phyloP scores from a whole-genome alignment of 2,113 vertebrate genomes.

The Siniperca chuatsi region DNA sequence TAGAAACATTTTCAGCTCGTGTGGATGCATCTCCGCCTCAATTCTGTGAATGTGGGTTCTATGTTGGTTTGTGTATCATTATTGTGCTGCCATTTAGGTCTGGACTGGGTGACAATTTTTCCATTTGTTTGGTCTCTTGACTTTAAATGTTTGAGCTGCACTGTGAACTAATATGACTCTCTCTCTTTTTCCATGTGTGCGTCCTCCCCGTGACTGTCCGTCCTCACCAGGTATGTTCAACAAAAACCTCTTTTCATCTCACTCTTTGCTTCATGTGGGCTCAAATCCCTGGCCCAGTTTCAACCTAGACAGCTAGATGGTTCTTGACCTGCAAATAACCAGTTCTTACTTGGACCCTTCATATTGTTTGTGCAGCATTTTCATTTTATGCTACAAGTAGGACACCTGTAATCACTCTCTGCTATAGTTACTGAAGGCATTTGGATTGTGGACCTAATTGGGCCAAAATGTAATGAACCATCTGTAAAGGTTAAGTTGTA shows the following conservation, averaged over 20 bases:
- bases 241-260: neutral
- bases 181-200: neutral
- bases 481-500: neutral
- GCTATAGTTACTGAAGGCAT: neutral
- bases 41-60: too few relatives aligned
- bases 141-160: neutral
- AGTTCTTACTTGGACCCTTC: neutral
- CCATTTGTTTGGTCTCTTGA: too few relatives aligned
- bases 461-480: neutral
- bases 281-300: too few relatives aligned
- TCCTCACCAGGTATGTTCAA: conserved; percentile 8
- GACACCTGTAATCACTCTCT: neutral
- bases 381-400: neutral
- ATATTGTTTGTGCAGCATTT: neutral
- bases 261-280: neutral
- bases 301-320: too few relatives aligned
- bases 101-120: neutral
- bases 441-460: neutral
- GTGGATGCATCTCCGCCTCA: too few relatives aligned
- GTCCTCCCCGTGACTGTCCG: neutral
- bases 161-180: neutral
- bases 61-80: too few relatives aligned
- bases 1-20: too few relatives aligned
- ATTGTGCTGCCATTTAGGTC: neutral
- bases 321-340: too few relatives aligned